phyloP scores from a whole-genome alignment of 2,797 vertebrate genomes.

The Gymnocypris eckloni region DNA sequence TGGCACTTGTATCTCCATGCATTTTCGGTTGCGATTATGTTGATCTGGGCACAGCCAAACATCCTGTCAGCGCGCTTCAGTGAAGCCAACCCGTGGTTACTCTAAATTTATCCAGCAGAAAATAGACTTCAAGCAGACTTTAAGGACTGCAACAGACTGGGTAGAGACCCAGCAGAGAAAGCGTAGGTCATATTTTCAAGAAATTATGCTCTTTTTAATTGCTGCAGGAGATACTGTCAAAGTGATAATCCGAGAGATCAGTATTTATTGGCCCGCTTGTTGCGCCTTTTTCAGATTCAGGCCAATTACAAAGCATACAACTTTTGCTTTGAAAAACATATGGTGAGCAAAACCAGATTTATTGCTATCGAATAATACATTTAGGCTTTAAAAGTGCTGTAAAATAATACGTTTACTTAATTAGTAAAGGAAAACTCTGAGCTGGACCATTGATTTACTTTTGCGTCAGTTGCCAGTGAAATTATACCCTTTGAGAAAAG shows the following conservation, averaged over 20 bases:
- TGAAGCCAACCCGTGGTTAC: constrained; percentile 36
- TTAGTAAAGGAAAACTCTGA: neutral
- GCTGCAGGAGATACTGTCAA: constrained; percentile 42
- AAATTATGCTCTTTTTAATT: constrained; percentile 50
- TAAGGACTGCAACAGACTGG: constrained; percentile 13
- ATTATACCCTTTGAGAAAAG: constrained; percentile 27
- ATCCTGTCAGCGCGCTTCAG: constrained; percentile 37
- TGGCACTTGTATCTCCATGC: constrained; percentile 1
- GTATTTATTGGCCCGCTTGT: constrained; percentile 2
- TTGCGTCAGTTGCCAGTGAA: constrained; percentile 18
- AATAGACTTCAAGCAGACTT: constrained; percentile 36
- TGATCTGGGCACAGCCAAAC: constrained; percentile 43
- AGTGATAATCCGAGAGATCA: constrained; percentile 42
- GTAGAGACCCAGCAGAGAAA: constrained; percentile 37
- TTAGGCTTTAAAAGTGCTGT: neutral
- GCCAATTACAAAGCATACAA: constrained; percentile 2
- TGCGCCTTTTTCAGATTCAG: constrained; percentile 4
- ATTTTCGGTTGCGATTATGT: constrained; percentile 44
- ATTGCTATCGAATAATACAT: neutral
- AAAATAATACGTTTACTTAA: neutral
- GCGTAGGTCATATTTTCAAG: constrained; percentile 39
- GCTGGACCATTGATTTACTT: constrained; percentile 8
- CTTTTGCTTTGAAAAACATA: constrained; percentile 26
- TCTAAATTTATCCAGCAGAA: constrained; percentile 47
- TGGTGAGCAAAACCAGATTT: constrained; percentile 1